Base-by-base conservation (phyloP, 2,113 vertebrate genomes). In the Etia nguti region DNA sequence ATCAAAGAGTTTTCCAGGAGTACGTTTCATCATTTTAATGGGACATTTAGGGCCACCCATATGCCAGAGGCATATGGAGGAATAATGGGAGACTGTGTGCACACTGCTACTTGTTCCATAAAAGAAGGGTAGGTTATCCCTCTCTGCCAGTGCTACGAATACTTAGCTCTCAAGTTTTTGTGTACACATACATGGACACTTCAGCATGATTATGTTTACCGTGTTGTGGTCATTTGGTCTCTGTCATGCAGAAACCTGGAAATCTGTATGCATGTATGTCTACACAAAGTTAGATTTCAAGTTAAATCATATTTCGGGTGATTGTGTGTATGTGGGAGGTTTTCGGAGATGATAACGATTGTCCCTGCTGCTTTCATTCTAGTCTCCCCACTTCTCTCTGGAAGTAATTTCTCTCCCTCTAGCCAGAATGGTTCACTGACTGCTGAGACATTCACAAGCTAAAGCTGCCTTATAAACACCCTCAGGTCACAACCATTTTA, bases 381-480 rank as follows among this genome's bases (percentile, higher is more conserved):
- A 62, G 80, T 82, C 36, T 54, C 34, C 26, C 36, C 46, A 41
- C 13, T 81, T 70, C 48, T 79, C 82, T 91, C 81, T 95, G 94
- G 91, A 95, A 93, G 92, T 90, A 92, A 94, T 94, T 95, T 95
- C 85, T 93, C 60, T 46, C 90, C 87, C 87, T 82, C 65, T 75
- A 94, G 59, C 82, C 18, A 75, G 81, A 84, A 82, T 84, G 83
- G 93, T 95, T 91, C 82, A 79, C 83, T 86, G 89, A 94, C 95
- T 90, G 95, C 90, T 95, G 77, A 92, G 92, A 94, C 92, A 87
- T 90, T 95, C 90, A 83, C 82, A 88, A 92, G 41, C 86, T 90
- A 93, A 95, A 95, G 89, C 84, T 48, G 83, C 79, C 93, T 83
- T 87, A 89, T 92, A 94, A 95, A 95, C 93, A 93, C 70, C 92